Percentiles rank a stretch among this genome's conserved stretches.
Evolutionary conservation across 2,113 vertebrate species (phyloP).

Genomic region (crab-eating macaque (Macaca fascicularis)): DNA sequence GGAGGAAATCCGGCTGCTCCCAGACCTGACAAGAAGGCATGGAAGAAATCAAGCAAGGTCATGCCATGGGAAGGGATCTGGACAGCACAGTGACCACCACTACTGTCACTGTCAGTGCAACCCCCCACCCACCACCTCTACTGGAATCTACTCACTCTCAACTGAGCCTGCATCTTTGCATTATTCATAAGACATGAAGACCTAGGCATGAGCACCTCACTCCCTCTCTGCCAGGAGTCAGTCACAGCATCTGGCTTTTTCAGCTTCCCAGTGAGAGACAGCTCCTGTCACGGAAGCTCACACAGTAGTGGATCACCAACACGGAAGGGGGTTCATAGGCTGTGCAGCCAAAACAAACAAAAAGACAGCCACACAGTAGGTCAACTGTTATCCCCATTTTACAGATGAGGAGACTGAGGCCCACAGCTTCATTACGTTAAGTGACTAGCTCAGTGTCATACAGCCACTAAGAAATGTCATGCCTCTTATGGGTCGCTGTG

Average conservation of each 20-base stretch:
- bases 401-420: not conserved
- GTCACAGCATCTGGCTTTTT: not conserved
- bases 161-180: not conserved
- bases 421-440: not conserved
- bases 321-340: not conserved
- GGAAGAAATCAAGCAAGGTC: not conserved
- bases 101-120: not conserved
- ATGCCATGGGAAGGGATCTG: not conserved
- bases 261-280: not conserved
- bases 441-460: not conserved
- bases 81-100: not conserved
- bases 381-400: not conserved
- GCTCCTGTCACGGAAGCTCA: too few species aligned
- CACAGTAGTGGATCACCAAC: not conserved
- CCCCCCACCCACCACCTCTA: rapidly evolving
- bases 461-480: not conserved
- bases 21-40: not conserved
- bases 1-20: not conserved
- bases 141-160: not conserved
- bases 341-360: not conserved
- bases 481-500: not conserved
- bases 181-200: not conserved
- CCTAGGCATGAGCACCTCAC: not conserved
- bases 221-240: too few species aligned
- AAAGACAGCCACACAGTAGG: not conserved